These are phyloP conservation scores for Ophioninae sp. DNA, from an alignment of 2,888 invertebrate genomes.

Conservation along the genomic window DNA sequence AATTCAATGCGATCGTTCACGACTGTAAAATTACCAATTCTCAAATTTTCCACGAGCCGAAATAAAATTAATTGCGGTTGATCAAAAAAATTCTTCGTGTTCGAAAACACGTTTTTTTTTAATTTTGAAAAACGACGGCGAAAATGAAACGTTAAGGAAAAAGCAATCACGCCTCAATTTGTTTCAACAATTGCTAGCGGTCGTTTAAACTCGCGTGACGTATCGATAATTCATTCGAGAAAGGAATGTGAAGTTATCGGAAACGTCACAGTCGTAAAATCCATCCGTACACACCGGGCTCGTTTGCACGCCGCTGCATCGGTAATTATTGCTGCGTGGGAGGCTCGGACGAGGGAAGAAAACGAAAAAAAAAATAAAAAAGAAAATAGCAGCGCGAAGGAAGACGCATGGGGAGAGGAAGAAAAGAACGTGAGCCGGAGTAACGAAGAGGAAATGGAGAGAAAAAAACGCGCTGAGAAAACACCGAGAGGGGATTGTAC, in stretches of 20 bases:
- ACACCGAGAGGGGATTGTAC: constrained; percentile 16
- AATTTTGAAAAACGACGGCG: neutral
- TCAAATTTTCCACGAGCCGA: too few species aligned
- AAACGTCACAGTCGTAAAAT: constrained; percentile 6
- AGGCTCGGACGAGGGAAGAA: constrained; percentile 8
- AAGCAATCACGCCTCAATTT: neutral
- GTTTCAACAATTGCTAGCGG: neutral
- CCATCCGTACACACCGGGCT: neutral
- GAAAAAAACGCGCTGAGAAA: constrained; percentile 49
- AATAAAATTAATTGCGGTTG: too few species aligned
- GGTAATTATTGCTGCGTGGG: constrained; percentile 28
- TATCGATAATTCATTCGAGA: neutral
- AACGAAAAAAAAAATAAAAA: constrained; percentile 18
- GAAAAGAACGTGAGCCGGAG: constrained; percentile 20
- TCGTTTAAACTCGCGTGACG: neutral
- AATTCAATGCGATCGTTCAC: too few species aligned
- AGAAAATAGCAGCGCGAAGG: constrained; percentile 7
- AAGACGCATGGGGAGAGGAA: constrained; percentile 11
- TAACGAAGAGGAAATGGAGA: constrained; percentile 52
- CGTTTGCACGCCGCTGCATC: constrained; percentile 18
- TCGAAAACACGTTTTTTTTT: neutral
- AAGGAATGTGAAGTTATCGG: neutral
- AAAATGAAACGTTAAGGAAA: neutral
- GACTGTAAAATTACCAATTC: too few species aligned
- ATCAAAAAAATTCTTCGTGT: too few species aligned